Percentiles rank a stretch among this genome's conserved stretches.
phyloP scores from a whole-genome alignment of 2,888 invertebrate species.

The Isotomurus palustris region DNA sequence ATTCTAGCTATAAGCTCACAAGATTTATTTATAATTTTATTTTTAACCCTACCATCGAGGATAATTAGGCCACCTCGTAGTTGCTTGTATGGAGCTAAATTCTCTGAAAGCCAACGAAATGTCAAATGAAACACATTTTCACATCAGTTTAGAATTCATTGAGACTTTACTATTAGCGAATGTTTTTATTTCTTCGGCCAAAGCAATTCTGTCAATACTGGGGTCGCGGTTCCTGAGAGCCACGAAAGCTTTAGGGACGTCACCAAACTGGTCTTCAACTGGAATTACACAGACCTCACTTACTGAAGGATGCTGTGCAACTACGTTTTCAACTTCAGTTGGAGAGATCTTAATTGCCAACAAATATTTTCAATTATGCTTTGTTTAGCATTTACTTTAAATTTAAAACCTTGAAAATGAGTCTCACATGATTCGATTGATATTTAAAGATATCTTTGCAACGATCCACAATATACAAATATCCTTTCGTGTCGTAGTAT shows the following conservation, averaged over 20 bases:
- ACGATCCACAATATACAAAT: conserved; percentile 36
- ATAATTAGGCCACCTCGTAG: no score
- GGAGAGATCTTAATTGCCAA: conserved; percentile 33
- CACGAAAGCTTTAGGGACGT: conserved; percentile 35
- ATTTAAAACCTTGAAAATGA: no score
- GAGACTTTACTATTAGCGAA: background rate
- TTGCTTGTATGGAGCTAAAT: no score
- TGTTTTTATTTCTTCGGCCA: background rate
- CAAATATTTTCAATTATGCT: background rate
- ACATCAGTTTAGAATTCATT: no score
- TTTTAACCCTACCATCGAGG: no score
- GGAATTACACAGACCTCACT: conserved; percentile 36
- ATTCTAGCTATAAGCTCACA: no score
- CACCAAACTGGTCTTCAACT: conserved; percentile 24
- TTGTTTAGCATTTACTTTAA: no score
- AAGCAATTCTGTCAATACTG: background rate
- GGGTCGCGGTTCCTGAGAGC: background rate
- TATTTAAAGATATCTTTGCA: conserved; percentile 42
- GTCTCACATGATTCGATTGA: conserved; percentile 32
- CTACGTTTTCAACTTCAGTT: conserved; percentile 37
- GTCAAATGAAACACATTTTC: no score
- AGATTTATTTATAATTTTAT: no score
- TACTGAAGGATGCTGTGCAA: conserved; percentile 32
- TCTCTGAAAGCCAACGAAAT: no score
- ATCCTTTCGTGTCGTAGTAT: conserved; percentile 32